Base-by-base conservation (phyloP, 2,888 invertebrate genomes). In the Dasysyrphus tricinctus region DNA sequence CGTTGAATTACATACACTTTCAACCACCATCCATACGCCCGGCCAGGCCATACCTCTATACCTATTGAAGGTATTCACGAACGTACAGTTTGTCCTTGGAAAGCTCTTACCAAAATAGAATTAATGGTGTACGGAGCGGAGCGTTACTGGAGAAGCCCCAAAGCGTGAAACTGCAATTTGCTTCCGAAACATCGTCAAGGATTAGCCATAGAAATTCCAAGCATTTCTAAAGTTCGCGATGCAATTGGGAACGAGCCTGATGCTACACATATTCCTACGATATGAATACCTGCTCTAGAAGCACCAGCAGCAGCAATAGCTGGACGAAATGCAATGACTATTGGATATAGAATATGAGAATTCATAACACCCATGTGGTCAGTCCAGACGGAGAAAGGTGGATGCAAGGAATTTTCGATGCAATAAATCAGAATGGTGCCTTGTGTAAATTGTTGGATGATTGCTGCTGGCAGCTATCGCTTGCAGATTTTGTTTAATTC, bases 141-240 rank as follows among this genome's bases (percentile, higher is more conserved):
- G 70, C 19, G 49, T 72, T 72, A 37, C 59, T 34, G 51, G 72
- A 77, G 72, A 77, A 77, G 72, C 67, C 59, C 72, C 44, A 82
- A 67, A 73, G 82, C 73, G 78, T 82, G 59, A 78, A 82, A 82
- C 73, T 67, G 59, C 78, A 78, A 82, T 82, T 82, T 82, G 81
- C 77, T 61, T 44, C 57, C 54, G 65, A 67, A 54, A 61, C 61
- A 82, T 77, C 72, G 73, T 59, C 77, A 72, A 72, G 76, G 70
- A 65, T 54, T 63, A 56, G 47, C 56, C 42, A 67, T 44, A 44
- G 81, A 57, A 67, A 57, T 72, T 57, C 63, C 54, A 54, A 32
- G 24, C n/a, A 51, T 42, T 34, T 37, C 42, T 16, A 51, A 42
- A 59, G 37, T 47, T 59, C 44, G 49, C 49, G 19, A 32, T 34